phyloP scores from a whole-genome alignment of 2,113 vertebrate genomes.

The Pyxicephalus adspersus region DNA sequence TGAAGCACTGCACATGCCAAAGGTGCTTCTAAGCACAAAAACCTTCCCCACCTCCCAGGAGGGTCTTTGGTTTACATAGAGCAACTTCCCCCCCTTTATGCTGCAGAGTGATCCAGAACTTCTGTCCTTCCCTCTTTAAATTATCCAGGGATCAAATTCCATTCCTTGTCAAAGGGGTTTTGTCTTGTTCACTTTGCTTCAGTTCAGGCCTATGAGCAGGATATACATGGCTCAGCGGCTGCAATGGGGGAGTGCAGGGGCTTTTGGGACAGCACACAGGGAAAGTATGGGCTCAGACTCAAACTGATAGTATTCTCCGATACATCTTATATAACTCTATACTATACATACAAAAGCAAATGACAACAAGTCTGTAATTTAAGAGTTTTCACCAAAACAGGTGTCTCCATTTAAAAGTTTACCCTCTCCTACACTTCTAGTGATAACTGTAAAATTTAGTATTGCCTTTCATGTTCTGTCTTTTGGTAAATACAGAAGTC shows the following conservation, averaged over 20 bases:
- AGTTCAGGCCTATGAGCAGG: conserved; percentile 30
- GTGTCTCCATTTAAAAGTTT: too few relatives aligned
- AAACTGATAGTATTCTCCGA: neutral
- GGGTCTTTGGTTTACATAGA: neutral
- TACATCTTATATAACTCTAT: too few relatives aligned
- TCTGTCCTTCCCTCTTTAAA: conserved; percentile 41
- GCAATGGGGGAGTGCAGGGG: conserved; percentile 8
- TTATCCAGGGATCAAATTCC: conserved; percentile 53
- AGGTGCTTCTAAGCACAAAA: neutral
- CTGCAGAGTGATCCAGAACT: conserved; percentile 19
- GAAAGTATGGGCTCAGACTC: neutral
- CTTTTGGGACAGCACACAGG: neutral
- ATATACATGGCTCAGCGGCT: conserved; percentile 22
- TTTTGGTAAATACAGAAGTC: neutral
- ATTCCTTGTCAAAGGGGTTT: conserved; percentile 52
- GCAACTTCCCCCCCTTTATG: neutral
- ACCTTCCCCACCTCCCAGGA: neutral
- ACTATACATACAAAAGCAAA: too few relatives aligned
- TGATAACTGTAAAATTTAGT: too few relatives aligned
- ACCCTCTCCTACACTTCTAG: too few relatives aligned
- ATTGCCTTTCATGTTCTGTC: too few relatives aligned
- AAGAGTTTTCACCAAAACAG: too few relatives aligned
- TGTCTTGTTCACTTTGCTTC: conserved; percentile 40
- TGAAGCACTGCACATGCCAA: conserved; percentile 1
- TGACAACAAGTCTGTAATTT: too few relatives aligned